phyloP scores from a whole-genome alignment of 2,888 invertebrate genomes.

The Sipha maydis region DNA sequence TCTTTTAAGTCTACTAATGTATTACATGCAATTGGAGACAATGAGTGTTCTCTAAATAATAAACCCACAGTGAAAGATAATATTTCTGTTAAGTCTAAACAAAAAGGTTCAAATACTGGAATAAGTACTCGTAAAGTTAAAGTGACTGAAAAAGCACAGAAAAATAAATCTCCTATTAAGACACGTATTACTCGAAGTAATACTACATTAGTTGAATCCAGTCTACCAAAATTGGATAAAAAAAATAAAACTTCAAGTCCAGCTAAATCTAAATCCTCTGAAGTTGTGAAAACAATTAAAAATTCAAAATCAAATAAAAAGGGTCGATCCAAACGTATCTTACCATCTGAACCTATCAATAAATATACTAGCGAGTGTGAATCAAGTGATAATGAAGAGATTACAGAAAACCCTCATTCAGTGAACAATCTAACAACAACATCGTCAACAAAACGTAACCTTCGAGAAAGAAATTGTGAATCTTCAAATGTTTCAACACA shows the following conservation, averaged over 20 bases:
- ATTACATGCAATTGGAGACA: neutral
- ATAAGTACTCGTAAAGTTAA: neutral
- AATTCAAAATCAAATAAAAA: neutral
- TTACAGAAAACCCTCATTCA: neutral
- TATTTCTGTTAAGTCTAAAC: neutral
- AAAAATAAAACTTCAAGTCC: constrained; percentile 4
- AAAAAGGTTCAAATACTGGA: neutral
- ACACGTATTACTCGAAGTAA: neutral
- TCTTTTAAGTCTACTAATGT: neutral
- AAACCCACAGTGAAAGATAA: neutral
- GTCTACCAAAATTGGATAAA: neutral
- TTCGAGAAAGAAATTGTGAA: constrained; percentile 9
- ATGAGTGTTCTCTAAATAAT: neutral
- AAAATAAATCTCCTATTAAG: neutral
- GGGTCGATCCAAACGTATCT: neutral
- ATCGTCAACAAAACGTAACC: neutral
- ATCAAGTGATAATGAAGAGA: constrained; percentile 15
- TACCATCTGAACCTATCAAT: constrained; percentile 5
- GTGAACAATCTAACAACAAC: neutral
- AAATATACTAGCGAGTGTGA: constrained; percentile 9
- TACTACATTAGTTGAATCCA: constrained; percentile 11
- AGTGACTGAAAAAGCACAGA: neutral
- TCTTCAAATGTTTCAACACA: neutral
- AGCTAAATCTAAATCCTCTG: constrained; percentile 1
- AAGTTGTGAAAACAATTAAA: constrained; percentile 18